Conservation (phyloP, 2,797 vertebrate genomes). For the Danio tinwini region DNA sequence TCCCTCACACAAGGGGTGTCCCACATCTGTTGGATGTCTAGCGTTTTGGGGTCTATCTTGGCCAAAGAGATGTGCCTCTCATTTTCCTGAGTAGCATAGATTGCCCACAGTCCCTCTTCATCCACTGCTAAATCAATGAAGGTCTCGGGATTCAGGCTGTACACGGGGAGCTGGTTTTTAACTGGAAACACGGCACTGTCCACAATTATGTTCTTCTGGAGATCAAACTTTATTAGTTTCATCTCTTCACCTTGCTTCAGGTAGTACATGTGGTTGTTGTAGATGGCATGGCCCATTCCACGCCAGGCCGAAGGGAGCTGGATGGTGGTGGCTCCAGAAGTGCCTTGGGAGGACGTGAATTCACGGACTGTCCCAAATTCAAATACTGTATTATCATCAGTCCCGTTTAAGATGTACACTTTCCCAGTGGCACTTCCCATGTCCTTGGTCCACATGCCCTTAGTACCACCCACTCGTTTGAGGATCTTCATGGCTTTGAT, state of each 20-base stretch:
- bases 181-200: conserved; percentile 90
- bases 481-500: conserved; percentile 98
- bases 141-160: conserved; percentile 85
- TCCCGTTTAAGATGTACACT: conserved; percentile 91
- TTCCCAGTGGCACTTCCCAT: conserved; percentile 77
- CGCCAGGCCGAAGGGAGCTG: conserved; percentile 89
- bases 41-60: conserved; percentile 86
- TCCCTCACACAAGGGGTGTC: conserved; percentile 92
- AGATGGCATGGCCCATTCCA: conserved; percentile 90
- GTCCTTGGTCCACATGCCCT: conserved; percentile 94
- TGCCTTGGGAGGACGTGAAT: conserved; percentile 84
- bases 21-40: conserved; percentile 96
- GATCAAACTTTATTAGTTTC: conserved; percentile 89
- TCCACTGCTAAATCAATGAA: conserved; percentile 91
- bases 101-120: conserved; percentile 94
- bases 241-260: conserved; percentile 82
- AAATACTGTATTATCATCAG: conserved; percentile 83
- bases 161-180: conserved; percentile 80
- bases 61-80: conserved; percentile 90
- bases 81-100: conserved; percentile 89
- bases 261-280: conserved; percentile 86
- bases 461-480: conserved; percentile 85
- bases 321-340: conserved; percentile 81
- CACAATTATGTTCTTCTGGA: conserved; percentile 81
- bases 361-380: conserved; percentile 88